A percentile compares a stretch with the other conserved stretches of the same genome.
These are phyloP conservation scores for Syngnathus scovelli DNA, from an alignment of 2,113 vertebrate species.

Conservation along the genomic window DNA sequence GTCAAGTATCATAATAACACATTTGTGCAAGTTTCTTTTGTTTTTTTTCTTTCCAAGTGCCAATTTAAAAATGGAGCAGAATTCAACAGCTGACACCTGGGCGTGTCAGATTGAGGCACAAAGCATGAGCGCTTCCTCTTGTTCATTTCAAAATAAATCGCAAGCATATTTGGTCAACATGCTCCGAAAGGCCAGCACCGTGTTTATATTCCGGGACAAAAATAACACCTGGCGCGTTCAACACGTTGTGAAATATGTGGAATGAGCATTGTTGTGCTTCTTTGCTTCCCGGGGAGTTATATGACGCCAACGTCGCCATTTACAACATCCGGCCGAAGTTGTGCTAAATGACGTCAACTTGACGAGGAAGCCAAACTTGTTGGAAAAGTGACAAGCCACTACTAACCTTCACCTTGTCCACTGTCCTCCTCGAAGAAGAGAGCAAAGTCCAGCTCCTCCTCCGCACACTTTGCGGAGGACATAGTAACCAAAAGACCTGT, in stretches of 20 bases:
- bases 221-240: background rate
- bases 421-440: slow-evolving; percentile 86
- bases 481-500: slow-evolving; percentile 62
- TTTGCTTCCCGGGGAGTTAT: no score
- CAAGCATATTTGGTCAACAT: background rate
- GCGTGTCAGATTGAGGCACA: slow-evolving; percentile 21
- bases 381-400: background rate
- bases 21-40: background rate
- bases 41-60: background rate
- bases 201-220: no score
- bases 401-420: slow-evolving; percentile 73
- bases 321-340: background rate
- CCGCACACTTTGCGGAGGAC: slow-evolving; percentile 79
- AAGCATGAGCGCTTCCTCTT: slow-evolving; percentile 2
- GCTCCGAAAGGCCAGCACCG: background rate
- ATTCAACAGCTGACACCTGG: slow-evolving; percentile 36
- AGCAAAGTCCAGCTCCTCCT: slow-evolving; percentile 92
- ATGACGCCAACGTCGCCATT: background rate
- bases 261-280: background rate
- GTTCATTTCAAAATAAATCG: slow-evolving; percentile 23
- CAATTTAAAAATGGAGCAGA: slow-evolving; percentile 13
- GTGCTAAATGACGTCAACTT: background rate
- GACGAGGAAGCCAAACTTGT: background rate
- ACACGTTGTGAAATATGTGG: no score
- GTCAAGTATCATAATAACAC: no score